Evolutionary conservation across 2,888 invertebrate genomes (phyloP).

Genomic region (Erebia ligea): DNA sequence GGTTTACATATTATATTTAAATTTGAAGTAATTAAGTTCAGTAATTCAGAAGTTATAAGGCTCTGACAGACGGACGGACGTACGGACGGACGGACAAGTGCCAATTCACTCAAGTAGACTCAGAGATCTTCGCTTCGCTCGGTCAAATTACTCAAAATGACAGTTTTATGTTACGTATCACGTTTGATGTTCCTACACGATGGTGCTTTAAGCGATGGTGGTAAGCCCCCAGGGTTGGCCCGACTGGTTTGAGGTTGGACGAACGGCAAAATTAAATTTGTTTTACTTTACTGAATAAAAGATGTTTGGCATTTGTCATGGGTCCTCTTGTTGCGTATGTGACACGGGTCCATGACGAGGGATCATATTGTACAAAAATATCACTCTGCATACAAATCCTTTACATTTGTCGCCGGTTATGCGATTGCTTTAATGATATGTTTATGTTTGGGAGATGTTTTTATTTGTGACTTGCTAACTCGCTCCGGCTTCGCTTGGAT

Average conservation of each 20-base stretch:
- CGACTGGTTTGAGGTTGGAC: background rate
- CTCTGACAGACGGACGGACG: no score
- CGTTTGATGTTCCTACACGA: no score
- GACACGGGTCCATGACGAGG: constrained; percentile 59
- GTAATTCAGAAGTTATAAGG: no score
- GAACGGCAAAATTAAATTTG: constrained; percentile 23
- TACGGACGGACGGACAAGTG: no score
- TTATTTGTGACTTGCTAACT: background rate
- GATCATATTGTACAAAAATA: constrained; percentile 50
- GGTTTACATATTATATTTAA: no score
- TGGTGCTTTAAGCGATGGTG: no score
- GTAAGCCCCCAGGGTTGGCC: background rate
- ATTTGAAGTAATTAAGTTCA: no score
- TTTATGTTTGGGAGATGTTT: constrained; percentile 21
- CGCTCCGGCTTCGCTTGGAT: background rate
- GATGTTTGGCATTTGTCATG: constrained; percentile 58
- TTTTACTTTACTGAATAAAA: constrained; percentile 43
- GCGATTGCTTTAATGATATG: constrained; percentile 34
- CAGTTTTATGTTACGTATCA: no score
- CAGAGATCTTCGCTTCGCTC: no score
- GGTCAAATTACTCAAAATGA: no score
- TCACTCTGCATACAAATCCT: constrained; percentile 49
- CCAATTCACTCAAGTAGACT: no score
- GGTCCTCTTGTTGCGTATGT: constrained; percentile 55
- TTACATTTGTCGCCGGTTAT: constrained; percentile 43